Percentiles rank a stretch among this genome's conserved stretches.
These are phyloP conservation scores for Gambusia holbrooki DNA, from an alignment of 2,113 vertebrate species.

Conservation along the genomic window DNA sequence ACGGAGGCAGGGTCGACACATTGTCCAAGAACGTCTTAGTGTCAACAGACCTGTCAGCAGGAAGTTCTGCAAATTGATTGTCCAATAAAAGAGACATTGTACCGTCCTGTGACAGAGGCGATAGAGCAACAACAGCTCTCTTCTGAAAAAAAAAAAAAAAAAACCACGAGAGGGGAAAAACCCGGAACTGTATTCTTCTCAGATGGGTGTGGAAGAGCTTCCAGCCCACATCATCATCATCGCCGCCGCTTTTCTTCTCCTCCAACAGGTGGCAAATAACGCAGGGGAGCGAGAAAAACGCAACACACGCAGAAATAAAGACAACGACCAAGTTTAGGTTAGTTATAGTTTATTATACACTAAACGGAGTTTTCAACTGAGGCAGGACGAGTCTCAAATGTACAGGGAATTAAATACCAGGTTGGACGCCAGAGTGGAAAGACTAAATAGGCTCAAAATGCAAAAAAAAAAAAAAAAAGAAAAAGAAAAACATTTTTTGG, in stretches of 20 bases:
- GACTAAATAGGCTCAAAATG: conserved; percentile 14
- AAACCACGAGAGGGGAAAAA: conserved; percentile 9
- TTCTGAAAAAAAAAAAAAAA: background rate
- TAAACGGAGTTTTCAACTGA: conserved; percentile 55
- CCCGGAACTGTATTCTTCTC: conserved; percentile 67
- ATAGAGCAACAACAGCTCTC: background rate
- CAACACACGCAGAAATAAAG: conserved; percentile 1
- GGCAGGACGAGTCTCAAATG: conserved; percentile 26
- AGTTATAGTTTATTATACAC: conserved; percentile 64
- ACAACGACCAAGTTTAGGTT: conserved; percentile 21
- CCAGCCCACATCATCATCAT: conserved; percentile 12
- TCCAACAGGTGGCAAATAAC: conserved; percentile 57
- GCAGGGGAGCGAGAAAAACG: conserved; percentile 1
- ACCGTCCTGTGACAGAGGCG: background rate
- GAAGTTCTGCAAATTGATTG: conserved; percentile 85
- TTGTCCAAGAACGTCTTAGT: conserved; percentile 87
- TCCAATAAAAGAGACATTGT: conserved; percentile 88
- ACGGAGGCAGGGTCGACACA: conserved; percentile 86
- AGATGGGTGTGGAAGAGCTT: conserved; percentile 35
- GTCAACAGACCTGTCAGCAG: conserved; percentile 85
- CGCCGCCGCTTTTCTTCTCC: background rate
- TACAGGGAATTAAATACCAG: conserved; percentile 34
- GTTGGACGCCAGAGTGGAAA: conserved; percentile 37
- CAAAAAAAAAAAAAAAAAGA: too few relatives aligned
- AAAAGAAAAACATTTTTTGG: too few relatives aligned